Percentiles rank a stretch among this genome's conserved stretches.
Evolutionary conservation across 2,888 invertebrate genomes (phyloP).

Genomic region (Cremastobaeus sp.): DNA sequence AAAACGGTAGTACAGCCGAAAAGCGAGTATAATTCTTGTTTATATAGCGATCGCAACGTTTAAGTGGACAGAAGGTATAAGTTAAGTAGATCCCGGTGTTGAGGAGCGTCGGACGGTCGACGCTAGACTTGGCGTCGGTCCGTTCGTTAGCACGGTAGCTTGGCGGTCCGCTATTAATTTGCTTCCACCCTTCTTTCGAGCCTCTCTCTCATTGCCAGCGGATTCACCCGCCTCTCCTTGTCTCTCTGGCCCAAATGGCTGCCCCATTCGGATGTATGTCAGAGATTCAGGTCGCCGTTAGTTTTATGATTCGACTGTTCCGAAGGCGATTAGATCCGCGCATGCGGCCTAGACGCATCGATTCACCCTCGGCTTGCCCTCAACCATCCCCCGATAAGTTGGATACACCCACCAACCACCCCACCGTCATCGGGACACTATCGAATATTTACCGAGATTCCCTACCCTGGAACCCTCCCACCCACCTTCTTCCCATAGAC

Average conservation of each 20-base stretch:
- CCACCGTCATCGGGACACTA: conserved; percentile 33
- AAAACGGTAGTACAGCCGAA: too few species aligned
- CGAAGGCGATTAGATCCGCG: conserved; percentile 66
- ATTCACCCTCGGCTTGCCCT: conserved; percentile 65
- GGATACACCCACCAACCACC: conserved; percentile 47
- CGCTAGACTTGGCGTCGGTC: conserved; percentile 76
- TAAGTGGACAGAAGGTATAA: conserved; percentile 9
- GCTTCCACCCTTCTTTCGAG: conserved; percentile 71
- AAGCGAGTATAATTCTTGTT: too few species aligned
- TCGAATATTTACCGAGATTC: conserved; percentile 29
- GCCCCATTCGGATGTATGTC: conserved; percentile 51
- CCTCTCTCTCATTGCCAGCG: conserved; percentile 29
- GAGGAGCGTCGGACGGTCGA: conserved; percentile 71
- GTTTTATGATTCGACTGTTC: conserved; percentile 69
- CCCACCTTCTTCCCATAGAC: conserved; percentile 26
- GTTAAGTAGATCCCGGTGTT: conserved; percentile 66
- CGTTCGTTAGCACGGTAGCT: conserved; percentile 77
- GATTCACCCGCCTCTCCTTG: conserved; percentile 38
- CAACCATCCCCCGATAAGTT: conserved; percentile 41
- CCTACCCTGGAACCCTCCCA: conserved; percentile 20
- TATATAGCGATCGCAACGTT: neutral
- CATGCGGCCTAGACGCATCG: conserved; percentile 74
- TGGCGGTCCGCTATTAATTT: conserved; percentile 77
- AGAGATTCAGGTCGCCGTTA: conserved; percentile 69
- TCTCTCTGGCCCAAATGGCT: conserved; percentile 54